Base-by-base conservation (phyloP, 1,140 invertebrate species). In the Lordiphosa clarofinis region DNA sequence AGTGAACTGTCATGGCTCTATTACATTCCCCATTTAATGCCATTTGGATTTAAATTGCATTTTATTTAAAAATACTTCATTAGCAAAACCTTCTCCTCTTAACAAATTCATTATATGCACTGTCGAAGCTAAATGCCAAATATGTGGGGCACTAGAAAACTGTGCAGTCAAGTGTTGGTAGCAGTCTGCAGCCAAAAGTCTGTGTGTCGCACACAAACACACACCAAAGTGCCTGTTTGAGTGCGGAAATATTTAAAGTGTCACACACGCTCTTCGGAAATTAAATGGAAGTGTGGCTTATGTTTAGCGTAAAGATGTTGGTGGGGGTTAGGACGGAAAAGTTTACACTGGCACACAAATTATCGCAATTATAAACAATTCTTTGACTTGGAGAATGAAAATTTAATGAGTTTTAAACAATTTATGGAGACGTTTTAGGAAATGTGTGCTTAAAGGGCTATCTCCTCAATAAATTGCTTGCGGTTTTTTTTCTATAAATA, bases 181-280 rank as follows among this genome's bases (percentile, higher is more conserved):
- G 24, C 24, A 28, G 24, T 28, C 24, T 7, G 24, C 24, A 62
- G 42, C 44, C 47, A 59, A 57, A 28, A 21, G 42, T 44, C 12
- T 48, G 46, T 36, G 33, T 36, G 5, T 12, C 28, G 12, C 24
- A 35, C 6, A 50, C 37, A 44, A 38, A 50, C 50, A 69, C 33
- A 36, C 24, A 40, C 54, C 35, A 56, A 82, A 78, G 61, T 71
- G 75, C 60, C 69, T 71, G 56, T 61, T 75, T 61, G 61, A 81
- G 71, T 75, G 75, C 75, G 75, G 76, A 81, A 81, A 81, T 81
- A 81, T 81, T 81, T 81, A 82, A 82, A 82, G 75, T 81, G 75
- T 81, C 75, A 82, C 72, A 81, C 64, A 81, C 61, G 76, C 72
- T 75, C 44, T 67, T 82, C 75, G 75, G 75, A 81, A 81, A 81